Base-by-base conservation (phyloP, 37 sponge, comb jelly and placozoan genomes). In the Bolinopsis microptera region DNA sequence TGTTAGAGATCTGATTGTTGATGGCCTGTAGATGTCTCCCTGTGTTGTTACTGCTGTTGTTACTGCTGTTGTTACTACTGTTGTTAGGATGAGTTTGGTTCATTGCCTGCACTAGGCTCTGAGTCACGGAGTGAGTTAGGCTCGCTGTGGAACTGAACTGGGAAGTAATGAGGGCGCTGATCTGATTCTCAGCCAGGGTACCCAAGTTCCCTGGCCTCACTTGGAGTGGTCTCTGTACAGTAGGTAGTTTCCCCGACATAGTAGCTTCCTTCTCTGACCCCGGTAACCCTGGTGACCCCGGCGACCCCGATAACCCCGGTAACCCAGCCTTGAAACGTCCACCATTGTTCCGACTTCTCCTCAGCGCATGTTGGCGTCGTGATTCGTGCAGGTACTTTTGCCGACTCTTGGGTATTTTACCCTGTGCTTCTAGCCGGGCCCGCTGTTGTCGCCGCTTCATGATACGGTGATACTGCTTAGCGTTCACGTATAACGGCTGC, bases 341-440 rank as follows among this genome's bases (percentile, higher is more conserved):
- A 27, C 97, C 96, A 27, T 92, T 92, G 30, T 96, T 96, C 0
- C 98, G 92, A 39, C 69, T 77, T 33, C 98, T 90, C 70, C 95
- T 93, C 28, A 95, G 83, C 30, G 98, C 98, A 69, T 98, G 98
- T 24, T 93, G 83, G 68, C 97, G 98, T 38, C 98, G 83, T 0
- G 98, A 98, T 69, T 97, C 97, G 93, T 98, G 96, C 31, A 98
- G 93, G 75, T 96, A 98, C 93, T 96, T 97, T 97, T 35, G 93
- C 69, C 93, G 68, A 32, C 74, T 70, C 30, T 93, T 93, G 26
- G 93, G 93, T 2, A 93, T 69, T 35, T 93, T 93, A 0, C 93
- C 93, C 69, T 69, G 74, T 0, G 69, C 70, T 68, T 93, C 93
- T n/a, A 93, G n/a, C 9, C 74, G 24, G 26, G 93, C 93, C 34